Conservation (phyloP, 2,113 vertebrate genomes). For the Narcine bancroftii region DNA sequence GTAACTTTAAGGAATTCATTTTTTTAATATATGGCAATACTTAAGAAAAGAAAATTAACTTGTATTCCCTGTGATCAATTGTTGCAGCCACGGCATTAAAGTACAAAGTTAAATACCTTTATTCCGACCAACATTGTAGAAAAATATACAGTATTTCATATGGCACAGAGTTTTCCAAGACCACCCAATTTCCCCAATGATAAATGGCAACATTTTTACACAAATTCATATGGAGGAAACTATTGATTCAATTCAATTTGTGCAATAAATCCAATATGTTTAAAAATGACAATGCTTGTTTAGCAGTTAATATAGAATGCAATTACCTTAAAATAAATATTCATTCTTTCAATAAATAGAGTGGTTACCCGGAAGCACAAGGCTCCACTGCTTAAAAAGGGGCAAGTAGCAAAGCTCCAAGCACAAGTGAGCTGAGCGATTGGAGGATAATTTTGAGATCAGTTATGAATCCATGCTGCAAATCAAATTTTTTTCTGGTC, state of each 20-base stretch:
- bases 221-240: neutral
- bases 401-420: neutral
- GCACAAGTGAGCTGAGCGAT: neutral
- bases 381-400: neutral
- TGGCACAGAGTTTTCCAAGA: conserved; percentile 4
- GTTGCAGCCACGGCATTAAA: neutral
- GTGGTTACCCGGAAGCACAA: neutral
- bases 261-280: neutral
- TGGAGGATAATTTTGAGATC: neutral
- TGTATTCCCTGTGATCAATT: neutral
- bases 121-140: conserved; percentile 25
- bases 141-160: conserved; percentile 36
- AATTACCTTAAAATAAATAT: neutral
- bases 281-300: neutral
- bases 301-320: neutral
- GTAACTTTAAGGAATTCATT: neutral
- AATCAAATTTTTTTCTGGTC: neutral
- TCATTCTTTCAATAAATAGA: conserved; percentile 17
- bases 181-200: conserved; percentile 16
- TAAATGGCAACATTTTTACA: neutral
- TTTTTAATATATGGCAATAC: neutral
- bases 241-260: neutral
- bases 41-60: neutral
- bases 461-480: neutral
- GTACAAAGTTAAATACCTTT: conserved; percentile 23